These are phyloP conservation scores for Allacma fusca DNA, from an alignment of 2,888 invertebrate genomes.

Conservation along the genomic window DNA sequence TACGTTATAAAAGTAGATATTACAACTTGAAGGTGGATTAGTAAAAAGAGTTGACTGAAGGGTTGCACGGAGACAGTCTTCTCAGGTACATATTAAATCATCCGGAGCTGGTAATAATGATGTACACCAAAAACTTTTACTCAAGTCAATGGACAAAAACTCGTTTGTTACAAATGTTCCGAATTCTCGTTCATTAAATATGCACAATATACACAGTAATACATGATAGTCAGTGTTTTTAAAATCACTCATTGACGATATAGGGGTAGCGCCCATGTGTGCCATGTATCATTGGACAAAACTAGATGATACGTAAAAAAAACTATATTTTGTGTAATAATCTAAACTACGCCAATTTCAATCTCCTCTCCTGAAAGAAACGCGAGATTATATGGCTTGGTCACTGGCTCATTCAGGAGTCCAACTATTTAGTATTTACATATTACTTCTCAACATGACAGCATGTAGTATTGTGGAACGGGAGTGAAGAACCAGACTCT, in stretches of 20 bases:
- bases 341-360: not conserved
- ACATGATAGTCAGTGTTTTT: not conserved
- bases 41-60: not conserved
- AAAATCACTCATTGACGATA: not conserved
- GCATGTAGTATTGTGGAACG: not conserved
- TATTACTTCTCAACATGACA: not conserved
- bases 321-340: too few relatives aligned
- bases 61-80: too few relatives aligned
- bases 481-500: not conserved
- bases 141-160: slow-evolving; percentile 20
- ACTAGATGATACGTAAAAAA: too few relatives aligned
- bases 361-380: not conserved
- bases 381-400: not conserved
- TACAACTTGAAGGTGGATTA: not conserved
- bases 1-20: slow-evolving; percentile 17
- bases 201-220: slow-evolving; percentile 14
- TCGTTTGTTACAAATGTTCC: slow-evolving; percentile 28
- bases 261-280: not conserved
- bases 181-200: slow-evolving; percentile 20
- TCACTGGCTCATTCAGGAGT: slow-evolving; percentile 2
- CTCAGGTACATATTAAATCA: not conserved
- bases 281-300: too few relatives aligned
- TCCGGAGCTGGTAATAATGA: not conserved
- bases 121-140: not conserved
- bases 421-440: not conserved